Evolutionary conservation across 2,888 invertebrate species (phyloP).

Genomic region (Heliconius charithonia): DNA sequence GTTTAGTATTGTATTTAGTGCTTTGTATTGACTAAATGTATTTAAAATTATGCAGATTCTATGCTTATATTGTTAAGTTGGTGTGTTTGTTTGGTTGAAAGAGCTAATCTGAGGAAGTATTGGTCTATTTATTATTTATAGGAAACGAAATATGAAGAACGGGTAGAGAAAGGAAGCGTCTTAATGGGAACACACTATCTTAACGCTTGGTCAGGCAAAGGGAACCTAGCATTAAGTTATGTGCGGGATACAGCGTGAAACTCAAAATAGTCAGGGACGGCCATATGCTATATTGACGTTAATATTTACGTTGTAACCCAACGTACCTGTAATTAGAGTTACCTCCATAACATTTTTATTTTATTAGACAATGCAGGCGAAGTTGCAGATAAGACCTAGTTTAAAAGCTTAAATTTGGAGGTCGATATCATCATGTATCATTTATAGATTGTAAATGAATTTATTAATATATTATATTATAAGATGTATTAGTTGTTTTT

Average conservation of each 20-base stretch:
- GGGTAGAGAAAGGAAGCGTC: too few relatives aligned
- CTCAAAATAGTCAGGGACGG: too few relatives aligned
- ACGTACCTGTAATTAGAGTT: too few relatives aligned
- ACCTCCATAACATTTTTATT: not conserved
- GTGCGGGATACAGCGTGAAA: too few relatives aligned
- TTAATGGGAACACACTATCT: too few relatives aligned
- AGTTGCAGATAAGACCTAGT: not conserved
- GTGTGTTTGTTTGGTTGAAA: not conserved
- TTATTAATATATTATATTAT: not conserved
- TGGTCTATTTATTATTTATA: not conserved
- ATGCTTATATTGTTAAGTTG: not conserved
- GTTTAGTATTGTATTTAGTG: too few relatives aligned
- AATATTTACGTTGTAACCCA: too few relatives aligned
- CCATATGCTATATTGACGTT: too few relatives aligned
- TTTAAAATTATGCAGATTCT: not conserved
- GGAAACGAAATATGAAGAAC: too few relatives aligned
- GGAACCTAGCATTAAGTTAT: too few relatives aligned
- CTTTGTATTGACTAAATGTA: not conserved
- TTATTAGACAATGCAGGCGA: not conserved
- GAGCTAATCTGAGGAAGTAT: not conserved
- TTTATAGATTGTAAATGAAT: constrained; percentile 1
- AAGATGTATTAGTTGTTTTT: constrained; percentile 9
- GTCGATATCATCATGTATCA: not conserved
- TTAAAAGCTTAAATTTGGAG: not conserved
- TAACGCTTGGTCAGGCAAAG: too few relatives aligned